Evolutionary conservation across 2,888 invertebrate genomes (phyloP), one percentile per base, ranked within the genome.

Genomic region (Cryptus viduatorius): DNA sequence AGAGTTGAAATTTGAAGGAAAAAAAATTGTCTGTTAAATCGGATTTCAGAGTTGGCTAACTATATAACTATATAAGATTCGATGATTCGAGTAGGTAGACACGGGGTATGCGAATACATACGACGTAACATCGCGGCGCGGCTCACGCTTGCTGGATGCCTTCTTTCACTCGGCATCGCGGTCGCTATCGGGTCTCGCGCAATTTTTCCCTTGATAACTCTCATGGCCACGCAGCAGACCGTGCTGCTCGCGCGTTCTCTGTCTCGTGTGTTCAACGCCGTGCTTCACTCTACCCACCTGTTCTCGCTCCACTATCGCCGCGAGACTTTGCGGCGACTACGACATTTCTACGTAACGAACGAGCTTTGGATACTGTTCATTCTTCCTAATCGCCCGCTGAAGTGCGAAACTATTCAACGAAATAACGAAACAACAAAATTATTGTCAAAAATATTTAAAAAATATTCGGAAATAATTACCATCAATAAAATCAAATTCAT

Each of bases 211-310:
- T 31, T 71, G 84, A 83, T 83, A 86, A 80, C 69, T 78, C 67
- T 76, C 81, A 86, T 59, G 83, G 79, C 53, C 86, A 78, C 65
- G 46, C 72, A 77, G 65, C 64, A 76, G 64, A 76, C 65, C 76
- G 76, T 50, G 65, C 65, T 14, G 48, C 48, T 37, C 24, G 48
- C 19, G 50, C 76, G 76, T 72, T 72, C 56, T 42, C 71, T 31
- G 31, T 71, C 50, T 5, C 46, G 37, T 24, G n/a, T 29, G 65
- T 14, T 44, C 37, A 29, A 7, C 42, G 29, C 24, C 37, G 12
- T 48, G 31, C 19, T 50, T 59, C 69, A 59, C 50, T 78, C 78
- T 78, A 78, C 78, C 89, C 90, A 91, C 91, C 89, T 91, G 91
- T 86, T 89, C 86, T 79, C 83, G 50, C 87, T 89, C 37, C 37